These are phyloP conservation scores for Pollachius pollachius DNA, from an alignment of 2,113 vertebrate genomes.

Conservation along the genomic window DNA sequence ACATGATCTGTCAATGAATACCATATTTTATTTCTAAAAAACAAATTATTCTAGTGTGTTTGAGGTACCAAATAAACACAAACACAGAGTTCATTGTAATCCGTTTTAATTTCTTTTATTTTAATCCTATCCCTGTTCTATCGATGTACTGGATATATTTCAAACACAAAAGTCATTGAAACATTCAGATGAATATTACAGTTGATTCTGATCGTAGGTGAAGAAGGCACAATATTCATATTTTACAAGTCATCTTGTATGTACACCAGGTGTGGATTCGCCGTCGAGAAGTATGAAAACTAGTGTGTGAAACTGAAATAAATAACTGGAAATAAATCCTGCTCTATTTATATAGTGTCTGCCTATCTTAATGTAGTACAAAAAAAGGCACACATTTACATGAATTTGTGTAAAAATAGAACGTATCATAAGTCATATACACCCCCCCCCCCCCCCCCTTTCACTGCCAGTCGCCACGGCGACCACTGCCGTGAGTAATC, in stretches of 20 bases:
- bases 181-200: constrained; percentile 41
- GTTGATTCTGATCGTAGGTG: constrained; percentile 37
- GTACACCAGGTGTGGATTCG: constrained; percentile 48
- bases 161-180: not conserved
- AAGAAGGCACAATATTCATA: constrained; percentile 41
- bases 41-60: too few species aligned
- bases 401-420: constrained; percentile 57
- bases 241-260: constrained; percentile 56
- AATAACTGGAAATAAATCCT: constrained; percentile 43
- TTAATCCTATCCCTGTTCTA: constrained; percentile 20
- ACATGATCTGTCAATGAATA: too few species aligned
- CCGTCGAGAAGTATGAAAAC: constrained; percentile 27
- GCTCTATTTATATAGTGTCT: constrained; percentile 15
- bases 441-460: constrained; percentile 26
- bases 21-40: too few species aligned
- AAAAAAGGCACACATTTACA: constrained; percentile 48
- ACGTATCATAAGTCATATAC: constrained; percentile 28
- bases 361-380: constrained; percentile 22
- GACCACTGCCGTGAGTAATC: not conserved
- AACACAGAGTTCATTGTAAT: constrained; percentile 43
- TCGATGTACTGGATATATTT: constrained; percentile 22
- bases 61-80: constrained; percentile 17
- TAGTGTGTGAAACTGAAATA: constrained; percentile 40
- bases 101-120: constrained; percentile 13
- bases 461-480: not conserved